phyloP scores from a whole-genome alignment of 2,888 invertebrate species.

The Melieria crassipennis region DNA sequence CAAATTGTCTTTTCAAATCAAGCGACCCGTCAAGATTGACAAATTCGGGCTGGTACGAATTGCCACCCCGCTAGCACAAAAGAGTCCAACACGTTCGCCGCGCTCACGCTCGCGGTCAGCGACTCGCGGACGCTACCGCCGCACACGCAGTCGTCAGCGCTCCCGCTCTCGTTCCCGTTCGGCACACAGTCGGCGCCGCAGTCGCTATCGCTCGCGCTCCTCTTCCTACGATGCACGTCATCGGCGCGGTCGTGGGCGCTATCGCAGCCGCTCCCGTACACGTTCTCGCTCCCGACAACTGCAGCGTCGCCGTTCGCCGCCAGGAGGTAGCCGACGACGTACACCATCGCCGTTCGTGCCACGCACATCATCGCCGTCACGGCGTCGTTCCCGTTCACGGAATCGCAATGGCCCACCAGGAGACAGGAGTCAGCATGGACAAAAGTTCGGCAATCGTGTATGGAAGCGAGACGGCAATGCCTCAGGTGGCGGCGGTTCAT shows the following conservation, averaged over 20 bases:
- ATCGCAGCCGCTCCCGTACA: constrained; percentile 49
- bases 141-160: constrained; percentile 66
- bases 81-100: constrained; percentile 38
- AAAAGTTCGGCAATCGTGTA: constrained; percentile 50
- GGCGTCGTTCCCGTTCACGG: constrained; percentile 52
- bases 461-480: constrained; percentile 43
- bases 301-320: constrained; percentile 64
- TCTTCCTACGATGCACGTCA: constrained; percentile 20
- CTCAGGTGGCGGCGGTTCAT: neutral
- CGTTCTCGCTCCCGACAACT: constrained; percentile 67
- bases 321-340: constrained; percentile 53
- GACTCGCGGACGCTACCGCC: constrained; percentile 58
- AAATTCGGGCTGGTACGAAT: constrained; percentile 79
- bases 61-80: constrained; percentile 68
- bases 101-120: constrained; percentile 52
- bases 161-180: constrained; percentile 50
- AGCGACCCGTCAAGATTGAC: constrained; percentile 73
- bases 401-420: constrained; percentile 39
- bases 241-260: constrained; percentile 34
- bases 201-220: constrained; percentile 42
- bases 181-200: constrained; percentile 43
- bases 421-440: too few relatives aligned
- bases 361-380: constrained; percentile 50
- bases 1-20: constrained; percentile 60
- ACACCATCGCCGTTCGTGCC: constrained; percentile 67